Evolutionary conservation across 2,113 vertebrate species (phyloP).

Genomic region (Protomyctophum bolini): DNA sequence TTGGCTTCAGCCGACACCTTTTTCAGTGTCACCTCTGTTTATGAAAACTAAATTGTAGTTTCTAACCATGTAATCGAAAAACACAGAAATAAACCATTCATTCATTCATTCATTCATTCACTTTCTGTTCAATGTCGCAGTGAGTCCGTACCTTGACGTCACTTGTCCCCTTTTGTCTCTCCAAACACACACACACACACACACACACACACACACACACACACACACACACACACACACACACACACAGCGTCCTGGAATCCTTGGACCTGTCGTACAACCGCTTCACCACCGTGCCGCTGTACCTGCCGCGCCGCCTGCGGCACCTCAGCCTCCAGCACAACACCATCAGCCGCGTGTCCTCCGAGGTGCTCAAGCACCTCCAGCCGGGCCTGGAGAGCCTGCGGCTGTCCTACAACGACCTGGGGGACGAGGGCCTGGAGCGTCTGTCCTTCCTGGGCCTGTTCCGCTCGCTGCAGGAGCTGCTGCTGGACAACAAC

Average conservation of each 20-base stretch:
- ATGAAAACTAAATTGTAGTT: too few relatives aligned
- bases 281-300: conserved; percentile 70
- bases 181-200: background rate
- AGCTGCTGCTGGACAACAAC: conserved; percentile 83
- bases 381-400: conserved; percentile 76
- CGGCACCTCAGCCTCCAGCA: conserved; percentile 75
- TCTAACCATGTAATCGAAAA: too few relatives aligned
- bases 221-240: too few relatives aligned
- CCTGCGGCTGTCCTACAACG: conserved; percentile 80
- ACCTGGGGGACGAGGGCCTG: conserved; percentile 56
- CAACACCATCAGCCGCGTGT: conserved; percentile 76
- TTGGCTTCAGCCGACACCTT: too few relatives aligned
- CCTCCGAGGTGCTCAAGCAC: conserved; percentile 73
- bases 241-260: conserved; percentile 74
- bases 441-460: conserved; percentile 75
- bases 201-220: conserved; percentile 19
- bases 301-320: conserved; percentile 74
- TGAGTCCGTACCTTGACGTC: background rate
- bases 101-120: too few relatives aligned
- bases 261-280: conserved; percentile 79
- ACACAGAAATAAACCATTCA: too few relatives aligned
- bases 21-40: too few relatives aligned
- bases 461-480: conserved; percentile 71
- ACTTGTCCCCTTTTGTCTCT: background rate
- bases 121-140: too few relatives aligned